Evolutionary conservation across 2,113 vertebrate genomes (phyloP), one percentile per base, ranked within the genome.

Genomic region (Litocranius walleri): DNA sequence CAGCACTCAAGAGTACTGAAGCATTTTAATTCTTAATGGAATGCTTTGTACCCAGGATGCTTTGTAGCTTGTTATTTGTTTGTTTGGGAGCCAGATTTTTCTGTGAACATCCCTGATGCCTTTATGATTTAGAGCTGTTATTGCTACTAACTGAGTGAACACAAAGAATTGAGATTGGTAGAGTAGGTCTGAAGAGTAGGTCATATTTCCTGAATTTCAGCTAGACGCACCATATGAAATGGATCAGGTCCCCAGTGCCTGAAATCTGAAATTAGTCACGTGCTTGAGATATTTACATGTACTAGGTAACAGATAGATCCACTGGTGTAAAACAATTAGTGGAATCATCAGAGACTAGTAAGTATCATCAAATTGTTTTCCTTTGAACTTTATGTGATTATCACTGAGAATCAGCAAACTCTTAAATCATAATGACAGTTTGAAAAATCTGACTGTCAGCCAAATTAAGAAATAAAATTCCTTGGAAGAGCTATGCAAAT

Each of bases 361-460:
- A 94, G 25, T 50, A 96, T 90, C 96, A 98, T 15, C 30, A 97
- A 94, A 95, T 95, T 97, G 90, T 95, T 98, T 97, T 88, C 97
- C 88, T 82, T 36, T 91, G 17, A 92, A 78, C 19, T 96, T 96
- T 96, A 59, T 80, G 19, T 54, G 71, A 8, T 61, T 97, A 71
- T 54, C 92, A 62, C 40, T 78, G 93, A 97, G 77, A 98, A 97
- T 94, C 59, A 85, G 90, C 56, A 93, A 97, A 96, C 81, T 98
- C 88, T 92, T 98, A 97, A 96, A 98, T 98, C 97, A 98, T 33
- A 21, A 71, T 78, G 97, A 98, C 87, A 97, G 85, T 64, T 85
- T 85, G 82, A 98, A 98, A 85, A 71, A 54, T 62, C 12, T 78
- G 52, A 52, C 14, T 97, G 27, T 95, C 81, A 97, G n/a, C 81